Evolutionary conservation across 2,888 invertebrate genomes (phyloP).

Genomic region (Macaria liturata): DNA sequence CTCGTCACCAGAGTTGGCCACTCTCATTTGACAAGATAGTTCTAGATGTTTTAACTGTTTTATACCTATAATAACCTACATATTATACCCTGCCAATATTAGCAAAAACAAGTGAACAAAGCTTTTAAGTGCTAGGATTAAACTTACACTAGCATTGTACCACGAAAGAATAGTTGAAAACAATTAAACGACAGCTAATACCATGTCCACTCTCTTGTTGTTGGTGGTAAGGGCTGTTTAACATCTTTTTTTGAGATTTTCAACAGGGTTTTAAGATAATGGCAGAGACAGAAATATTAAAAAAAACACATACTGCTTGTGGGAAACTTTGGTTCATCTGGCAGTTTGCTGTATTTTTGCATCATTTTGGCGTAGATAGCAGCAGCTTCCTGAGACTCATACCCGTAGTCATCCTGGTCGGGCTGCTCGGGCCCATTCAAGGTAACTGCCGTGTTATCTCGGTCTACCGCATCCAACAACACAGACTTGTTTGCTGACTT

Average conservation of each 20-base stretch:
- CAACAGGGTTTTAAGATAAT: not conserved
- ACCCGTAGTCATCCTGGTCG: slow-evolving; percentile 96
- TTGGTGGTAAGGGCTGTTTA: too few species aligned
- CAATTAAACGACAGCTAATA: too few species aligned
- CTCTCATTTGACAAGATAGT: too few species aligned
- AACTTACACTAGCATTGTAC: too few species aligned
- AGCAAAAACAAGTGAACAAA: too few species aligned
- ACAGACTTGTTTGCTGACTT: slow-evolving; percentile 95
- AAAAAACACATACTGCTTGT: slow-evolving; percentile 59
- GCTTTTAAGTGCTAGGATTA: too few species aligned
- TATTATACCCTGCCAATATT: too few species aligned
- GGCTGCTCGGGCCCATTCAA: slow-evolving; percentile 90
- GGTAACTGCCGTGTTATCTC: slow-evolving; percentile 89
- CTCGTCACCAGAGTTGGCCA: too few species aligned
- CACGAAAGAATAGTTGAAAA: too few species aligned
- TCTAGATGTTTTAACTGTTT: too few species aligned
- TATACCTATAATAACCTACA: too few species aligned
- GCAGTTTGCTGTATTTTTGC: slow-evolving; percentile 90
- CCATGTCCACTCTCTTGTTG: too few species aligned
- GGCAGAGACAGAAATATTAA: slow-evolving; percentile 4
- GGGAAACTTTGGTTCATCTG: slow-evolving; percentile 88
- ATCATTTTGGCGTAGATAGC: slow-evolving; percentile 93
- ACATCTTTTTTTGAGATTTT: not conserved
- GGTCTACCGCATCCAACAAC: slow-evolving; percentile 90
- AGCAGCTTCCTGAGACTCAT: slow-evolving; percentile 92